Evolutionary conservation across 1,140 invertebrate species (phyloP).

Genomic region (Caerostris darwini): DNA sequence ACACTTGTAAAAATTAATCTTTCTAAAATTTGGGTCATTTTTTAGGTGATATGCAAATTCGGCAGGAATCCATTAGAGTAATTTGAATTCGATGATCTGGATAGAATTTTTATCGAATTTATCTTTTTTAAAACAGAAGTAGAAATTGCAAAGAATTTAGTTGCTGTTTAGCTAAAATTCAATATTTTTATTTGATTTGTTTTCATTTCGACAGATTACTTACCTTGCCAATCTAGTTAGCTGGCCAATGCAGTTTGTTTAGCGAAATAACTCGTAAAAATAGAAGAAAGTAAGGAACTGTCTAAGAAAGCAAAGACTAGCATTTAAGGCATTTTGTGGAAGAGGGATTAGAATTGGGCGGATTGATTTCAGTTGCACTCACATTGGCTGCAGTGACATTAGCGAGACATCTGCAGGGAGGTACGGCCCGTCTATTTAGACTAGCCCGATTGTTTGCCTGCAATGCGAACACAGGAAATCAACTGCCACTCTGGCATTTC

Average conservation of each 20-base stretch:
- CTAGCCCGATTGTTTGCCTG: slow-evolving; percentile 74
- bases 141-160: too few relatives aligned
- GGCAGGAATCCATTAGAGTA: too few relatives aligned
- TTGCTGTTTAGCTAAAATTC: too few relatives aligned
- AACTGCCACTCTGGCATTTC: slow-evolving; percentile 31
- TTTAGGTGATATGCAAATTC: too few relatives aligned
- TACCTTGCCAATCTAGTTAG: background rate
- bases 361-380: slow-evolving; percentile 65
- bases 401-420: slow-evolving; percentile 77
- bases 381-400: slow-evolving; percentile 78
- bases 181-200: background rate
- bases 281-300: slow-evolving; percentile 20
- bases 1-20: too few relatives aligned
- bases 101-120: too few relatives aligned
- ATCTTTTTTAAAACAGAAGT: too few relatives aligned
- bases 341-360: slow-evolving; percentile 59
- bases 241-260: background rate
- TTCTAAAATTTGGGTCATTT: too few relatives aligned
- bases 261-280: background rate
- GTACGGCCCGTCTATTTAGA: slow-evolving; percentile 74
- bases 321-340: slow-evolving; percentile 77
- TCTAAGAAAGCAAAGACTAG: slow-evolving; percentile 78
- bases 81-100: too few relatives aligned
- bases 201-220: background rate
- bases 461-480: slow-evolving; percentile 77